A percentile compares a stretch with the other conserved stretches of the same genome.
Conservation (phyloP, 2,113 vertebrate genomes). For the Percopsis transmontana region DNA sequence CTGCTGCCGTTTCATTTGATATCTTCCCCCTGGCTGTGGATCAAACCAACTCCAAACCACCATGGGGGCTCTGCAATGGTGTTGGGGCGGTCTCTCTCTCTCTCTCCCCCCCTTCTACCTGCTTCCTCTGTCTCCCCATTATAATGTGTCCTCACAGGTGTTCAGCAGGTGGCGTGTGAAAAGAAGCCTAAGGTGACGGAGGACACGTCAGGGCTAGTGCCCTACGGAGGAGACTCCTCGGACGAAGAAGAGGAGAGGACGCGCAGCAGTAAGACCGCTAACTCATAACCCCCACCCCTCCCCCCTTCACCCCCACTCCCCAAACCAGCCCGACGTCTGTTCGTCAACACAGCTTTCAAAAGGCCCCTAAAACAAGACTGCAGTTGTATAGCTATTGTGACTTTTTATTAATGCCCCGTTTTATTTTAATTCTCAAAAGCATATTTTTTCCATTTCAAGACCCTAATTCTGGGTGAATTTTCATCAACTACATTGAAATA, state of each 20-base stretch:
- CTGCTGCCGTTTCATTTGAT: slow-evolving; percentile 66
- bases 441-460: slow-evolving; percentile 36
- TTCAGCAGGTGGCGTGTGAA: slow-evolving; percentile 31
- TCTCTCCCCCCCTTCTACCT: not conserved
- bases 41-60: slow-evolving; percentile 64
- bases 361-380: slow-evolving; percentile 24
- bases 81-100: slow-evolving; percentile 25
- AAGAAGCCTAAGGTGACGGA: slow-evolving; percentile 68
- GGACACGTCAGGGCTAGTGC: slow-evolving; percentile 72
- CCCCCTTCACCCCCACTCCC: slow-evolving; percentile 22
- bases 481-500: slow-evolving; percentile 45
- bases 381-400: slow-evolving; percentile 22
- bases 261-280: slow-evolving; percentile 70
- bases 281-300: slow-evolving; percentile 55
- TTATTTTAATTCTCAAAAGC: slow-evolving; percentile 32
- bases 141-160: slow-evolving; percentile 58
- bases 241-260: slow-evolving; percentile 80
- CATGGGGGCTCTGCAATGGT: slow-evolving; percentile 49
- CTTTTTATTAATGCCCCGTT: slow-evolving; percentile 9
- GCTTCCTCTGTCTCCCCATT: slow-evolving; percentile 27
- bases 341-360: slow-evolving; percentile 5
- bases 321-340: slow-evolving; percentile 23
- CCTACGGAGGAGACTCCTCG: slow-evolving; percentile 79
- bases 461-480: not conserved
- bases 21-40: slow-evolving; percentile 66